A percentile compares a stretch with the other conserved stretches of the same genome.
Evolutionary conservation across 2,113 vertebrate species (phyloP).

Genomic region (Phocoena sinus): DNA sequence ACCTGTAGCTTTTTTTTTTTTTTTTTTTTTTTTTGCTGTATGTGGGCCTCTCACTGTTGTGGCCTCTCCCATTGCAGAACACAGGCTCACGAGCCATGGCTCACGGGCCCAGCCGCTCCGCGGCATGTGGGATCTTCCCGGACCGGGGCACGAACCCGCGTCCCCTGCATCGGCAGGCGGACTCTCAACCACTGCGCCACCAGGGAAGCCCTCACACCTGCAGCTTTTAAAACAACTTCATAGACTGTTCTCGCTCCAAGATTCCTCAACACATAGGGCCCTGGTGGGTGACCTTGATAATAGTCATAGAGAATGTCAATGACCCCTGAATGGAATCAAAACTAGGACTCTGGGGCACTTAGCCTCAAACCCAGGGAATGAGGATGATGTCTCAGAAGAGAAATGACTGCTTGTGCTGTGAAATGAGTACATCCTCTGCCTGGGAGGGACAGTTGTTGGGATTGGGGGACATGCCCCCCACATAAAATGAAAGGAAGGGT

Average conservation of each 20-base stretch:
- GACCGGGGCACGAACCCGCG: too few species aligned
- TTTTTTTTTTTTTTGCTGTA: too few species aligned
- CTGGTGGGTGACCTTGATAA: background rate
- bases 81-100: too few species aligned
- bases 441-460: background rate
- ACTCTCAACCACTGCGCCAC: too few species aligned
- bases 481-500: background rate
- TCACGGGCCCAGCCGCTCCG: too few species aligned
- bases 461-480: too few species aligned
- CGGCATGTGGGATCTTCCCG: too few species aligned
- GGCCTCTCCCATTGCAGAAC: too few species aligned
- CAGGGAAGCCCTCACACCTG: background rate
- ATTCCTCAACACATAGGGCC: background rate
- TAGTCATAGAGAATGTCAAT: background rate
- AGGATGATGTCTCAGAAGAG: background rate
- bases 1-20: background rate
- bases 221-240: background rate
- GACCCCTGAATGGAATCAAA: background rate
- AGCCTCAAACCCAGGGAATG: background rate
- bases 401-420: background rate
- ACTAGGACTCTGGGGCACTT: background rate
- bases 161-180: too few species aligned
- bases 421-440: background rate
- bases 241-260: background rate
- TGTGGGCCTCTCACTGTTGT: too few species aligned